Base-by-base conservation (phyloP, 2,113 vertebrate genomes). In the Bostrychus sinensis region DNA sequence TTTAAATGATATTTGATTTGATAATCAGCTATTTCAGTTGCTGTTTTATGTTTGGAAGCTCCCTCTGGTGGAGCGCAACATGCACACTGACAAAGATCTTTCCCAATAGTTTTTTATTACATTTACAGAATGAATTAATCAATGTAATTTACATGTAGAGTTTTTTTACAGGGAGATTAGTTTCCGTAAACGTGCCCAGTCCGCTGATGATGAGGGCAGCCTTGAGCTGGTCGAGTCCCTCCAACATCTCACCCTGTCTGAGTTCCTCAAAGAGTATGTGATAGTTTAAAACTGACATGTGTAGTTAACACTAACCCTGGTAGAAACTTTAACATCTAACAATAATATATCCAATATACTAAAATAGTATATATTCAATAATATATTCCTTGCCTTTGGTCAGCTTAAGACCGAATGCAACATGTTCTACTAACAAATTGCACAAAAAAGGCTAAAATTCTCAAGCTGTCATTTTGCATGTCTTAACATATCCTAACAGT, bases 221-320 rank as follows among this genome's bases (percentile, higher is more conserved):
- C 70, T 82, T 75, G 91, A 90, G 72, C 83, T 92, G 86, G 75
- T 86, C 38, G 89, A 91, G 77, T 92, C 92, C 37, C 91, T 93
- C 56, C 90, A 92, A 50, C 92, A 93, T 67, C 92, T 93, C 82
- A 93, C 92, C 12, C 86, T 93, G 73, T 92, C 91, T 50, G 92
- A 93, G 86, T 93, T 93, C 86, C 92, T 93, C 77, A 93, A 93
- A 92, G 92, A 93, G 92, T 93, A 93, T 64, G 92, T 92, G 56
- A 7, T 22, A 50, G 43, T 51, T 4, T 17, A 23, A 10, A 23
- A 16, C 2, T 1, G 30, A 41, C 17, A n/a, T 54, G 0, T 26
- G 23, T n/a, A 1, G 13, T 8, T 20, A 2, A 60, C 45, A 41
- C 6, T 7, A 19, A 72, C 46, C 46, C 14, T 28, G 10, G 1